Evolutionary conservation across 2,113 vertebrate genomes (phyloP).

Genomic region (Campylorhamphus procurvoides): DNA sequence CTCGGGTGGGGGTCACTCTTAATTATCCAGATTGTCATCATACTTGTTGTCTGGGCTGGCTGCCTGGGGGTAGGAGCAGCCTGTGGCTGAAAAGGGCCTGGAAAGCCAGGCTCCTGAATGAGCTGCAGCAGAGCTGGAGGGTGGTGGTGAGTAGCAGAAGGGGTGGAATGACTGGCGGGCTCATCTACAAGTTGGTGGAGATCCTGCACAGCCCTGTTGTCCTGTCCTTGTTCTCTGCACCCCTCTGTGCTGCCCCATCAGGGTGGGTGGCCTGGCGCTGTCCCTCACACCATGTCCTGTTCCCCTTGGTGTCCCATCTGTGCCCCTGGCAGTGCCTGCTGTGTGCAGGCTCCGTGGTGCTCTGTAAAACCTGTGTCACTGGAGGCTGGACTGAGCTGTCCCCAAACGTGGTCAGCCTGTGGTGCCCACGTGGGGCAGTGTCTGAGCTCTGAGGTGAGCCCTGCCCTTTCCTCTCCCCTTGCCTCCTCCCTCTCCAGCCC

Average conservation of each 20-base stretch:
- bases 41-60: background rate
- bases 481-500: background rate
- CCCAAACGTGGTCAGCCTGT: accelerated
- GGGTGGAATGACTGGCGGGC: background rate
- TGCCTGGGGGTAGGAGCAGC: background rate
- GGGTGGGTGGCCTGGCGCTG: background rate
- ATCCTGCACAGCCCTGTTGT: background rate
- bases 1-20: background rate
- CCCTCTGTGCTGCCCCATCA: accelerated
- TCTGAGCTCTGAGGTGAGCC: background rate
- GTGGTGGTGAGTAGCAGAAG: background rate
- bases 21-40: background rate
- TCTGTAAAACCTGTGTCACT: background rate
- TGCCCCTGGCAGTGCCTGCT: background rate
- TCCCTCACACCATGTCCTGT: background rate
- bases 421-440: accelerated
- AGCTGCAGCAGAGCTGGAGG: background rate
- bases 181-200: background rate
- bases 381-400: background rate
- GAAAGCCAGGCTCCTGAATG: background rate
- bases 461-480: background rate
- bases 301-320: background rate
- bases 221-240: background rate
- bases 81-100: background rate
- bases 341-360: background rate